phyloP scores from a whole-genome alignment of 2,113 vertebrate genomes.

The Speoplatyrhinus poulsoni region DNA sequence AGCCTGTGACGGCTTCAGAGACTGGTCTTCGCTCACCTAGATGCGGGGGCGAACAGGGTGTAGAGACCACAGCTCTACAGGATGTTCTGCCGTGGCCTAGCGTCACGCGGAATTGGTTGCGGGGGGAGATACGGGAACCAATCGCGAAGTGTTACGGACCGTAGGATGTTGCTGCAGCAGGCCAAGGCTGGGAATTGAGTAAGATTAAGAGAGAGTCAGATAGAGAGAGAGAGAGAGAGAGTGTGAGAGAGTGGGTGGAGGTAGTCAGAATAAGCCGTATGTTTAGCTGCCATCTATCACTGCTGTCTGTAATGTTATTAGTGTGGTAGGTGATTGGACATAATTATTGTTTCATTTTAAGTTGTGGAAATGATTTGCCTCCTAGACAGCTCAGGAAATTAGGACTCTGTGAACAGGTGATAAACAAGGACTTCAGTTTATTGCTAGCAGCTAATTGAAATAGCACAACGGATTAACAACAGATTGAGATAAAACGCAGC shows the following conservation, averaged over 20 bases:
- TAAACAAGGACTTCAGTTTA: background rate
- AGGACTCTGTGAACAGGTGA: background rate
- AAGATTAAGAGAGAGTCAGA: background rate
- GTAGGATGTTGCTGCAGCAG: conserved; percentile 32
- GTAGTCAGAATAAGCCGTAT: background rate
- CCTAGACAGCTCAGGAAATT: background rate
- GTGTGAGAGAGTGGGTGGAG: conserved; percentile 27
- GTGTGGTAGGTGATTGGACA: no score
- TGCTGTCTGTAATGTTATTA: background rate
- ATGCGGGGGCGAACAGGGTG: conserved; percentile 44
- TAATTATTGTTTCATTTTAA: background rate
- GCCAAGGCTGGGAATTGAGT: background rate
- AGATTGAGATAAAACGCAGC: background rate
- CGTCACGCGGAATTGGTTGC: conserved; percentile 5
- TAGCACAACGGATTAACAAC: conserved; percentile 1
- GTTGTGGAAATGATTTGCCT: background rate
- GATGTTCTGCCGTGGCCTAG: conserved; percentile 41
- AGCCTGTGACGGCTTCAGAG: conserved; percentile 9
- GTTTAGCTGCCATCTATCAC: conserved; percentile 1
- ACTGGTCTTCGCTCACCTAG: conserved; percentile 1
- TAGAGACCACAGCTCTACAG: conserved; percentile 26
- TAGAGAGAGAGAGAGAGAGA: conserved; percentile 4
- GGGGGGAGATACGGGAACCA: background rate
- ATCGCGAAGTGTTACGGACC: background rate
- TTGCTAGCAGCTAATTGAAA: background rate